Base-by-base conservation (phyloP, 2,888 invertebrate species). In the Nephrotoma flavescens region DNA sequence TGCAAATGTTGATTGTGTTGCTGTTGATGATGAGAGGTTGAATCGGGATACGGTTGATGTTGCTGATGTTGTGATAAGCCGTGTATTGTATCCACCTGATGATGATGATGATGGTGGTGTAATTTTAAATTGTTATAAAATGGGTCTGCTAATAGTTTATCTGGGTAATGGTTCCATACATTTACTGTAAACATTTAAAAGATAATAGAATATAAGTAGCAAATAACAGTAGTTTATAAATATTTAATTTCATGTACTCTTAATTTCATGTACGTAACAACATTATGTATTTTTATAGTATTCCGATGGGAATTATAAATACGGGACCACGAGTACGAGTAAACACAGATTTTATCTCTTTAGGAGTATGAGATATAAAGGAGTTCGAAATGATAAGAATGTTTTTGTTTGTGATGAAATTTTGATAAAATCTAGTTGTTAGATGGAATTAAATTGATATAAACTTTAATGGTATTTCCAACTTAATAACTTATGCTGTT, bases 11-110 rank as follows among this genome's bases (percentile, higher is more conserved):
- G 42, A 86, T 45, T 52, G 41, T 86, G 41, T 47, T 45, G 47
- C 57, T 88, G 87, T 12, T 87, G 86, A 85, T 87, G 86, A 52
- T 84, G 87, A 71, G 87, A 87, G 6, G 87, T 87, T 86, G 86
- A 86, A 83, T 83, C 86, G 12, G 86, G 52, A 9, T 42, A 84
- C 85, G 87, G 90, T 47, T 90, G 89, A 86, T 87, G 91, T 15
- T 57, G 52, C 7, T 41, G 42, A 45, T 85, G 44, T 7, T 85
- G 85, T 0, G 85, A 15, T 19, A 85, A 9, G 9, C 44, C 44
- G n/a, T 85, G 85, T 19, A 85, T 31, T 41, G 45, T 6, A 31
- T 47, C 47, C 5, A 52, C 41, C 31, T 85, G 85, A 85, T 31
- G n/a, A 11, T 42, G 19, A 47, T 45, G 19, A 41, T n/a, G 41